Percentiles rank a stretch among this genome's conserved stretches.
Evolutionary conservation across 2,888 invertebrate species (phyloP).

Genomic region (Lamellibrachia satsuma): DNA sequence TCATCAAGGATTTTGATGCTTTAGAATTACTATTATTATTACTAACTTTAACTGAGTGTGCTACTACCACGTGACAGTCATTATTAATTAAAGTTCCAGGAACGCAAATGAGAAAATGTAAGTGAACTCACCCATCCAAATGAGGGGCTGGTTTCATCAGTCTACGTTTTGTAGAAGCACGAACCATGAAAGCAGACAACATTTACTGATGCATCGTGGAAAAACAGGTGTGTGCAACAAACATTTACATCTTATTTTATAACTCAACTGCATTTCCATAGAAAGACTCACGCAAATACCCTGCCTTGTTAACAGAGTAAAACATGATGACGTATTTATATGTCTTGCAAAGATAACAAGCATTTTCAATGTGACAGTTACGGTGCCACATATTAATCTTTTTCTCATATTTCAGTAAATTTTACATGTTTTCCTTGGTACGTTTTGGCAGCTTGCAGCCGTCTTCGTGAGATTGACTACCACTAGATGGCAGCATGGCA

Average conservation of each 20-base stretch:
- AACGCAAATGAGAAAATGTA: conserved; percentile 13
- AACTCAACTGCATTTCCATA: background rate
- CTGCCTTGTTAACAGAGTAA: background rate
- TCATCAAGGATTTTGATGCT: too few species aligned
- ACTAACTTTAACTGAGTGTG: too few species aligned
- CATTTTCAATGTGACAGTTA: background rate
- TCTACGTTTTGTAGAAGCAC: conserved; percentile 17
- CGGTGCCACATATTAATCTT: too few species aligned
- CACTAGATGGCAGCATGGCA: too few species aligned
- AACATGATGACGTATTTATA: background rate
- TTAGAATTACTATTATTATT: too few species aligned
- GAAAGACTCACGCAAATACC: background rate
- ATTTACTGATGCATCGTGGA: background rate
- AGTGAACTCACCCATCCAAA: conserved; percentile 21
- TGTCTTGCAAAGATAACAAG: background rate
- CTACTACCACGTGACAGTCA: too few species aligned
- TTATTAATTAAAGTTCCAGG: too few species aligned
- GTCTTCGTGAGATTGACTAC: too few species aligned
- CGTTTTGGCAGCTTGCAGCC: too few species aligned
- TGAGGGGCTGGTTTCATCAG: conserved; percentile 13
- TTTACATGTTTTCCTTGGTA: too few species aligned
- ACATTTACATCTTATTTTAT: background rate
- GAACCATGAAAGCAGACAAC: background rate
- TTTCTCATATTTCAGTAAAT: too few species aligned
- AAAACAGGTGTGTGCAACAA: background rate